Percentiles rank a stretch among this genome's conserved stretches.
phyloP scores from a whole-genome alignment of 2,113 vertebrate genomes.

The Uropsilus gracilis region DNA sequence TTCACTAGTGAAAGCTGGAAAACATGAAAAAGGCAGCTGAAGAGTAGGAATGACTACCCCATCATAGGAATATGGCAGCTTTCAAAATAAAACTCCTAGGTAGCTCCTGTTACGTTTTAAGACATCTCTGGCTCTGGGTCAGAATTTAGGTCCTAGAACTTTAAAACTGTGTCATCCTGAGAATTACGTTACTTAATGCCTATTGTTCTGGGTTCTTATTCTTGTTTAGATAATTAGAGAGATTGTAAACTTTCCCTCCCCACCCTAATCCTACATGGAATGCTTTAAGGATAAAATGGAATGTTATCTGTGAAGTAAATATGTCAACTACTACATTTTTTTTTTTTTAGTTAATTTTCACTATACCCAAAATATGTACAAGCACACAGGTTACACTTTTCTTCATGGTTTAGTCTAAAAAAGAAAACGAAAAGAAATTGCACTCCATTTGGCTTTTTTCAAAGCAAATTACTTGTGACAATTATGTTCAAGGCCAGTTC shows the following conservation, averaged over 20 bases:
- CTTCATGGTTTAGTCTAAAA: not conserved
- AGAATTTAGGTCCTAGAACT: conserved; percentile 2
- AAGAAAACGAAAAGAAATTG: not conserved
- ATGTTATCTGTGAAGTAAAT: not conserved
- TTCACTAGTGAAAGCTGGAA: not conserved
- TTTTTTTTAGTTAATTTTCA: not conserved
- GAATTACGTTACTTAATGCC: not conserved
- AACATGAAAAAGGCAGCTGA: not conserved
- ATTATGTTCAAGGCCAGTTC: not conserved
- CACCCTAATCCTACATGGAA: not conserved
- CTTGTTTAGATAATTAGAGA: not conserved
- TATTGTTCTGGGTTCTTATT: not conserved
- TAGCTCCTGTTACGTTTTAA: not conserved
- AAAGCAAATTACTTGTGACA: not conserved
- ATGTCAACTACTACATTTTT: not conserved
- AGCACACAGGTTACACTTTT: not conserved
- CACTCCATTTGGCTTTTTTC: not conserved
- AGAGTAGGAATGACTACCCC: not conserved
- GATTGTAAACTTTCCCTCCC: not conserved
- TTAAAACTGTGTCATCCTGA: not conserved
- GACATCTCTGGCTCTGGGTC: not conserved
- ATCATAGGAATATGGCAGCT: not conserved
- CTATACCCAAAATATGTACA: not conserved
- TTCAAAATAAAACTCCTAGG: not conserved
- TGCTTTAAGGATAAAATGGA: not conserved